Evolutionary conservation across 2,888 invertebrate genomes (phyloP), one percentile per base, ranked within the genome.

Genomic region (Phanerotoma sp.): DNA sequence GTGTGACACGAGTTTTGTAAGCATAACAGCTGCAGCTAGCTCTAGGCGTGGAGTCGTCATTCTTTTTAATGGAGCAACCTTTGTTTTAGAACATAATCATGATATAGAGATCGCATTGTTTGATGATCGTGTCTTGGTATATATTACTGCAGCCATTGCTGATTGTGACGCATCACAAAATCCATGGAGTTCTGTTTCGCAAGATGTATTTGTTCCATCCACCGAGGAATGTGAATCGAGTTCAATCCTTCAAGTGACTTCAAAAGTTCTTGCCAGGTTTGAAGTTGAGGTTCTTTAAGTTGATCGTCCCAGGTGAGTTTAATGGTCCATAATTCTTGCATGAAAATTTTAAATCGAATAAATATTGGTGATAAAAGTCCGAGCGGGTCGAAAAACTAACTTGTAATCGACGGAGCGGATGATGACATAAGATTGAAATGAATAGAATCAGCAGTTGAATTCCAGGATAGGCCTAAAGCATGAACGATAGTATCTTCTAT

Each of bases 41-140:
- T 68, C 64, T 5, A 69, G 51, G 5, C 66, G 51, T 6, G 65
- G 63, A 18, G 68, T 51, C 1, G 65, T 58, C 5, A 58, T 51
- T 11, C 46, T 32, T 33, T 65, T 67, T 15, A 63, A 18, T 7
- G 59, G 61, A 2, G 60, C 60, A 0, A 63, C 58, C 25, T 61
- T 58, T 0, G 60, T 58, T 28, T 58, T 62, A 1, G 60, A 47
- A 32, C 49, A 58, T 2, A 66, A 38, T 1, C 62, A 44, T 0
- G 51, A 9, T 65, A 59, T 60, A 69, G 71, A 33, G n/a, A n/a
- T n/a, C n/a, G n/a, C n/a, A n/a, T n/a, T n/a, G n/a, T n/a, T n/a
- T n/a, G n/a, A n/a, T n/a, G n/a, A n/a, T n/a, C 74, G 74, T 46
- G 63, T 68, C 33, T 61, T 61, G 41, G 63, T 54, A 61, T 60